Evolutionary conservation across 2,113 vertebrate genomes (phyloP).

Genomic region (Larimichthys crocea): DNA sequence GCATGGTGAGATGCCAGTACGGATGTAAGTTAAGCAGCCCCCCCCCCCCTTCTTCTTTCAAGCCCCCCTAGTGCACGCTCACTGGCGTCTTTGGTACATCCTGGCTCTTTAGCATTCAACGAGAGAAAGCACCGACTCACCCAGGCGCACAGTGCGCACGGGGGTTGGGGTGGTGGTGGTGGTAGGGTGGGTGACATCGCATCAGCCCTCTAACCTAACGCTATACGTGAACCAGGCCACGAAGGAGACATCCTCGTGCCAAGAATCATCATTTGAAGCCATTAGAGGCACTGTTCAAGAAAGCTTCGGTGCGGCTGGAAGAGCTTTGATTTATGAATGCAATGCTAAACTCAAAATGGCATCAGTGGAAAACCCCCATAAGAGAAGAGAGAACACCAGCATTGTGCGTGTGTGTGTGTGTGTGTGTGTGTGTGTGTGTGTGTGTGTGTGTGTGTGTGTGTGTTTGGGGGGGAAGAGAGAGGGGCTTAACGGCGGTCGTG

Average conservation of each 20-base stretch:
- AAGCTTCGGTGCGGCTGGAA: conserved; percentile 11
- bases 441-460: background rate
- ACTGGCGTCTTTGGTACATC: conserved; percentile 60
- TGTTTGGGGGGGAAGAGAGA: background rate
- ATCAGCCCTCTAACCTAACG: conserved; percentile 26
- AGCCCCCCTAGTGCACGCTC: conserved; percentile 29
- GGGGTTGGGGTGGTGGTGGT: background rate
- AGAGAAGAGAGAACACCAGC: conserved; percentile 7
- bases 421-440: background rate
- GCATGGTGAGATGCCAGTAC: conserved; percentile 55
- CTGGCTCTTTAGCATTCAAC: conserved; percentile 76
- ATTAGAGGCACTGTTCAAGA: background rate
- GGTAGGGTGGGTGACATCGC: background rate
- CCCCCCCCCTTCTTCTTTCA: background rate
- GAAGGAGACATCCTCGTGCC: conserved; percentile 23
- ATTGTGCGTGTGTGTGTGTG: background rate
- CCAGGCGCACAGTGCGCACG: conserved; percentile 59
- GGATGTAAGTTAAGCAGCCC: conserved; percentile 50
- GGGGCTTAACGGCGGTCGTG: background rate
- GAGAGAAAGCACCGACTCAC: conserved; percentile 65
- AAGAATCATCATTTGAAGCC: conserved; percentile 24
- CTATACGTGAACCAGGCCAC: conserved; percentile 22
- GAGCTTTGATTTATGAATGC: conserved; percentile 27
- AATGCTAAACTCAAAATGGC: conserved; percentile 51
- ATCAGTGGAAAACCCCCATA: conserved; percentile 25